Evolutionary conservation across 2,797 vertebrate species (phyloP).

Genomic region (Acanthurus leucopareius): DNA sequence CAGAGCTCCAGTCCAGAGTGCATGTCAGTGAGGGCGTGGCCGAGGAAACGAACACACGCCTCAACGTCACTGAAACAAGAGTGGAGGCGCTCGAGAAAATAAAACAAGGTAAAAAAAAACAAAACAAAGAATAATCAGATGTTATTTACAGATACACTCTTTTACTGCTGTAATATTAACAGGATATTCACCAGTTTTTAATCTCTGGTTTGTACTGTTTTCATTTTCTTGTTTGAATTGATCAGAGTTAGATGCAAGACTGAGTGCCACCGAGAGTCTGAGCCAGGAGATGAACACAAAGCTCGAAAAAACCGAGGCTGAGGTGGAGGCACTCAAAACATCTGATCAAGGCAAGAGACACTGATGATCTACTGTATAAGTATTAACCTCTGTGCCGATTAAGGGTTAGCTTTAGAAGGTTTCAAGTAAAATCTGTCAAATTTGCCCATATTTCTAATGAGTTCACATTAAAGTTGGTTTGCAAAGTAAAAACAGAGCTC

Average conservation of each 20-base stretch:
- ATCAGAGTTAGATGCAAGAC: conserved; percentile 20
- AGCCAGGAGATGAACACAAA: conserved; percentile 23
- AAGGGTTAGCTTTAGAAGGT: neutral
- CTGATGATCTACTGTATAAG: neutral
- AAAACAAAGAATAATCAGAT: neutral
- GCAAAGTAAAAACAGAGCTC: too few species aligned
- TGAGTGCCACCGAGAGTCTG: conserved; percentile 21
- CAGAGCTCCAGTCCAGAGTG: conserved; percentile 13
- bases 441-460: neutral
- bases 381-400: neutral
- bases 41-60: conserved; percentile 6
- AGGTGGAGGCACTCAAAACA: conserved; percentile 31
- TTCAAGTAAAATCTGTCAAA: neutral
- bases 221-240: neutral
- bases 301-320: conserved; percentile 26
- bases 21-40: conserved; percentile 3
- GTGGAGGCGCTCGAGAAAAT: conserved; percentile 33
- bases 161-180: neutral
- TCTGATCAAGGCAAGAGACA: conserved; percentile 31
- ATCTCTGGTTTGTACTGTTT: neutral
- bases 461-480: neutral
- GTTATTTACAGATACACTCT: neutral
- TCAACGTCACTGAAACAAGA: conserved; percentile 19
- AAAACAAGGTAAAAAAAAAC: conserved; percentile 13
- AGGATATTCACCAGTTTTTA: neutral